Evolutionary conservation across 1,140 invertebrate genomes (phyloP).

Genomic region (Rhizoglyphus robini): DNA sequence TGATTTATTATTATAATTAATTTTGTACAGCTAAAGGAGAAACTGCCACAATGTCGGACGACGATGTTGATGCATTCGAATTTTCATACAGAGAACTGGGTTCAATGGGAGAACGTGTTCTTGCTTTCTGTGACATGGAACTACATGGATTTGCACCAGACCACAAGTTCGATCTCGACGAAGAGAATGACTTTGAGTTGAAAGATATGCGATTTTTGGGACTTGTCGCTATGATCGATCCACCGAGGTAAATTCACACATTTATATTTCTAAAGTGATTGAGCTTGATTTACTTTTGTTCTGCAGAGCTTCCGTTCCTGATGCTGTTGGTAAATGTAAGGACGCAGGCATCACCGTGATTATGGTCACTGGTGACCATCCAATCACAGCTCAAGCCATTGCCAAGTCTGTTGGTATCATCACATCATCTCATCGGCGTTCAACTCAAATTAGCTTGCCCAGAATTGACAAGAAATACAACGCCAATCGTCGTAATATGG

Average conservation of each 20-base stretch:
- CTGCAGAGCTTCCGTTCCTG: conserved; percentile 26
- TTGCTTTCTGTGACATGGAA: conserved; percentile 31
- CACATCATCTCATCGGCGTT: conserved; percentile 41
- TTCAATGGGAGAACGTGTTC: conserved; percentile 44
- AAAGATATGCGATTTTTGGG: conserved; percentile 34
- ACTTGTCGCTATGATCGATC: conserved; percentile 36
- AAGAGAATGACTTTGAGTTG: conserved; percentile 30
- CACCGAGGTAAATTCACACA: conserved; percentile 46
- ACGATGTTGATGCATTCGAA: conserved; percentile 39
- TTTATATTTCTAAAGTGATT: not conserved
- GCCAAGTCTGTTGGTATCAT: conserved; percentile 43
- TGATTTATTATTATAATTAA: not conserved
- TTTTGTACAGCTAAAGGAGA: conserved; percentile 3
- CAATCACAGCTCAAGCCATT: conserved; percentile 37
- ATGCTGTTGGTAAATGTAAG: conserved; percentile 31
- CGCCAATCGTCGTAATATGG: conserved; percentile 33
- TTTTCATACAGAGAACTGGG: conserved; percentile 44
- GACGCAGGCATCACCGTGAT: conserved; percentile 31
- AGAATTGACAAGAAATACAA: conserved; percentile 28
- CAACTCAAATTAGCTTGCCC: conserved; percentile 52
- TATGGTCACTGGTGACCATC: conserved; percentile 28
- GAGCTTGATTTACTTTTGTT: not conserved
- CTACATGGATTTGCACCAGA: conserved; percentile 37
- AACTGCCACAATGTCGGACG: not conserved
- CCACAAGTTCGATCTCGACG: conserved; percentile 30